Percentiles rank a stretch among this genome's conserved stretches.
phyloP scores from a whole-genome alignment of 2,797 vertebrate species.

The Oreortyx pictus region DNA sequence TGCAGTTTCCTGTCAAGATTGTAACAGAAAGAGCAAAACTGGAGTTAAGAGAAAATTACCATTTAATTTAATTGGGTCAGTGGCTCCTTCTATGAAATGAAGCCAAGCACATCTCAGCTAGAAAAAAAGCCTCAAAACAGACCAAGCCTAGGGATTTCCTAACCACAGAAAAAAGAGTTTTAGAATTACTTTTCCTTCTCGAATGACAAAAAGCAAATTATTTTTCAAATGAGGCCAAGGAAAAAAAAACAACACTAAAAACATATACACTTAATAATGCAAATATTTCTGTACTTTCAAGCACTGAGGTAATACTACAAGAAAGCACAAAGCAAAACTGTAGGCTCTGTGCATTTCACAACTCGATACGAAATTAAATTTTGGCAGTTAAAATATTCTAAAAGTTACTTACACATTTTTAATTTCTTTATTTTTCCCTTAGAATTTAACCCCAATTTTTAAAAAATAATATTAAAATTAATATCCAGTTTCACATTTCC shows the following conservation, averaged over 20 bases:
- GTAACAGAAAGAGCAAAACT: not conserved
- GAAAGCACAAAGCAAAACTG: not conserved
- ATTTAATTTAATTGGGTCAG: not conserved
- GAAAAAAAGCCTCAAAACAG: not conserved
- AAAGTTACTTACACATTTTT: not conserved
- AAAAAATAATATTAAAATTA: not conserved
- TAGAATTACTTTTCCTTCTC: not conserved
- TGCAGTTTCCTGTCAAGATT: not conserved
- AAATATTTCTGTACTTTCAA: not conserved
- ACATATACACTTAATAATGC: not conserved
- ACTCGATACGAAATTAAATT: not conserved
- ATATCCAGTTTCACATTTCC: not conserved
- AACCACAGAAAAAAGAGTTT: not conserved
- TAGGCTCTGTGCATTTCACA: not conserved
- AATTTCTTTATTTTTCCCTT: fast-evolving
- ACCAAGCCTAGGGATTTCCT: not conserved
- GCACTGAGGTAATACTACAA: not conserved
- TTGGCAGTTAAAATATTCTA: not conserved
- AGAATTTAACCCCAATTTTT: not conserved
- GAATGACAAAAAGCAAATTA: not conserved
- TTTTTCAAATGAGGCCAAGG: not conserved
- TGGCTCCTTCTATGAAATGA: not conserved
- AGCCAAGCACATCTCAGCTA: not conserved
- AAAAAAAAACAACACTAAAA: not conserved
- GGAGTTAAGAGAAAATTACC: not conserved